Base-by-base conservation (phyloP, 2,888 invertebrate genomes). In the Phrixothrix hirtus region DNA sequence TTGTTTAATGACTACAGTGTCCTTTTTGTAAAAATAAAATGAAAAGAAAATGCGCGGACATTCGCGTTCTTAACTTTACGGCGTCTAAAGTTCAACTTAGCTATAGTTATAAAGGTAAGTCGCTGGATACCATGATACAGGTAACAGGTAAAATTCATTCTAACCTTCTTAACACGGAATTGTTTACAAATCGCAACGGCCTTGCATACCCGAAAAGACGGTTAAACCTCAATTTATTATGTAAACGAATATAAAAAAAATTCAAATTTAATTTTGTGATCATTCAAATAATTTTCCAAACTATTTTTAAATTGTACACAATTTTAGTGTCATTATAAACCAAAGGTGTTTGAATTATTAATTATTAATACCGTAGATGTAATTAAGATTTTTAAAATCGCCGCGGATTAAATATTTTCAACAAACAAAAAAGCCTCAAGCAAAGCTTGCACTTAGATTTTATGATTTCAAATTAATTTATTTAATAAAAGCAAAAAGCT, bases 141-240 rank as follows among this genome's bases (percentile, higher is more conserved):
- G 51, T 55, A 56, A 55, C 51, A 55, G 44, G 49, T 55, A 49
- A 54, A 48, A 39, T 39, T 45, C 49, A 49, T 55, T 55, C 55
- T 25, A 27, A 42, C 49, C 27, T 27, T 39, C 55, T 55, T 49
- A 29, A 17, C 34, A 30, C 31, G 30, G 44, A 34, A 45, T 46
- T 53, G 53, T 47, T 53, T 47, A 47, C 47, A 48, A 47, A 42
- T 15, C 16, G 12, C 16, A 29, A 25, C 38, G 48, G 44, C 48
- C 43, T 54, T 54, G 21, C 21, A 3, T 21, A 21, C 21, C 21
- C n/a, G n/a, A 13, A 29, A 30, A 35, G 38, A 47, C 47, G 47
- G 43, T 50, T 49, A 49, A 37, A 49, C 43, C 43, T 43, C 31
- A 49, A 47, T 45, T 17, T 15, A 36, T 15, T 27, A 16, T 32